These are phyloP conservation scores for Onychostoma macrolepis DNA, from an alignment of 2,113 vertebrate genomes.

Conservation along the genomic window DNA sequence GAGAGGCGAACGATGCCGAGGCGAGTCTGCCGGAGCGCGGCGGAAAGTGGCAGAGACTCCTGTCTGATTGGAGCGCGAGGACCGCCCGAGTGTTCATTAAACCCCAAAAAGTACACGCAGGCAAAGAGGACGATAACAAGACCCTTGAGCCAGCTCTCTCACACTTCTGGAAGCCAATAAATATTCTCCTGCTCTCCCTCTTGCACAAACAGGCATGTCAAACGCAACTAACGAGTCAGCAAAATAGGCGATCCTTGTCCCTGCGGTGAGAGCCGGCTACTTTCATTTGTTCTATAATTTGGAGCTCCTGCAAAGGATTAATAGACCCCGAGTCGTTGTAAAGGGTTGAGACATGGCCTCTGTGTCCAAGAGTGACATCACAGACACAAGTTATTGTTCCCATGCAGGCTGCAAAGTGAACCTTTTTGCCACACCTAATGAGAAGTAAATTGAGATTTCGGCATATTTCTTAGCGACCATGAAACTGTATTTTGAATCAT, in stretches of 20 bases:
- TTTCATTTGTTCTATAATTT: slow-evolving; percentile 44
- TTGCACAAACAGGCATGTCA: slow-evolving; percentile 63
- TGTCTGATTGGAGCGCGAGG: slow-evolving; percentile 50
- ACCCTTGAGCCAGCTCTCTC: slow-evolving; percentile 73
- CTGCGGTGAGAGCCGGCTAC: slow-evolving; percentile 14
- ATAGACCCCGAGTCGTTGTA: background rate
- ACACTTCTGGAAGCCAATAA: slow-evolving; percentile 71
- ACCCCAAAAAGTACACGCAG: slow-evolving; percentile 62
- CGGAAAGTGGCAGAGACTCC: slow-evolving; percentile 39
- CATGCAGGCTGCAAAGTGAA: background rate
- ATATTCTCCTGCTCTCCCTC: slow-evolving; percentile 75
- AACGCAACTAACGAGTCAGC: slow-evolving; percentile 47
- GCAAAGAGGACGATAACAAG: slow-evolving; percentile 76
- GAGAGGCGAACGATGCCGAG: slow-evolving; percentile 19
- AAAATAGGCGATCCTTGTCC: slow-evolving; percentile 35
- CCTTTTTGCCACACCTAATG: slow-evolving; percentile 5
- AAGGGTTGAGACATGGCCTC: slow-evolving; percentile 1
- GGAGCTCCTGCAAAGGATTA: slow-evolving; percentile 37
- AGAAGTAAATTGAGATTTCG: background rate
- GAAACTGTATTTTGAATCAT: background rate
- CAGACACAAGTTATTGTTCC: slow-evolving; percentile 24
- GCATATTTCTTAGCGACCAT: background rate
- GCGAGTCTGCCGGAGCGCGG: slow-evolving; percentile 57
- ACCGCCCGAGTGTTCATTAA: slow-evolving; percentile 58
- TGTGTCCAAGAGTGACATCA: slow-evolving; percentile 32